Percentiles rank a stretch among this genome's conserved stretches.
These are phyloP conservation scores for Hetaerina americana DNA, from an alignment of 1,140 invertebrate species.

Conservation along the genomic window DNA sequence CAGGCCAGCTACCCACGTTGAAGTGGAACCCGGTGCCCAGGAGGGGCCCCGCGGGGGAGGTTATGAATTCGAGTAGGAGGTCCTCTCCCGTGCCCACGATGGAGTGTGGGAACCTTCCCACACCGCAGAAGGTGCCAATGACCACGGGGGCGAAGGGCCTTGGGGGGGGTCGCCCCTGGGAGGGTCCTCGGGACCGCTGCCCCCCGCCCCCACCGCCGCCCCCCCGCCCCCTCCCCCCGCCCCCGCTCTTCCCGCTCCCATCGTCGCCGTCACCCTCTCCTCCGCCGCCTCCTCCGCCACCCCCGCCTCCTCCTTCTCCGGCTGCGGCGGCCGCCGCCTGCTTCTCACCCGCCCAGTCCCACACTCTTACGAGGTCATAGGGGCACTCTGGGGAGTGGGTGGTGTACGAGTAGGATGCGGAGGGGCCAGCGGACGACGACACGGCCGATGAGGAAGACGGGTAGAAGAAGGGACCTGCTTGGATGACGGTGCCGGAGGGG, in stretches of 20 bases:
- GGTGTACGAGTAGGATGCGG: background rate
- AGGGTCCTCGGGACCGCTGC: background rate
- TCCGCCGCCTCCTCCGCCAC: background rate
- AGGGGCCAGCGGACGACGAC: background rate
- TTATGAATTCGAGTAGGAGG: constrained; percentile 82
- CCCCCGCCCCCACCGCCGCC: background rate
- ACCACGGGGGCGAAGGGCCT: constrained; percentile 22
- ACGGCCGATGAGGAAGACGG: background rate
- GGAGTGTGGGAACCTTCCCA: constrained; percentile 87
- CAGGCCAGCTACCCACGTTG: constrained; percentile 85
- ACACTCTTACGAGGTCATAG: constrained; percentile 79
- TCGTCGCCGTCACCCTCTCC: constrained; percentile 54
- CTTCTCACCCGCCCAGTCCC: constrained; percentile 86
- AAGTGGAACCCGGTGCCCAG: constrained; percentile 86
- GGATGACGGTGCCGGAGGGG: background rate
- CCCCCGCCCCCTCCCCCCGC: background rate
- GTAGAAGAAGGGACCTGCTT: background rate
- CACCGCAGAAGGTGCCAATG: constrained; percentile 84
- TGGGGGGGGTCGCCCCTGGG: background rate
- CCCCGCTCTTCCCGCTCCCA: constrained; percentile 62
- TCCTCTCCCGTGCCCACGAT: constrained; percentile 84
- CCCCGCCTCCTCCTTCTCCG: constrained; percentile 61
- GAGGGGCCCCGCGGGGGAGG: constrained; percentile 72
- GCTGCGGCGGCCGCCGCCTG: constrained; percentile 40
- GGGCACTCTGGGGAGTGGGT: constrained; percentile 61